Base-by-base conservation (phyloP, 2,888 invertebrate species). In the Melangyna quadrimaculata region DNA sequence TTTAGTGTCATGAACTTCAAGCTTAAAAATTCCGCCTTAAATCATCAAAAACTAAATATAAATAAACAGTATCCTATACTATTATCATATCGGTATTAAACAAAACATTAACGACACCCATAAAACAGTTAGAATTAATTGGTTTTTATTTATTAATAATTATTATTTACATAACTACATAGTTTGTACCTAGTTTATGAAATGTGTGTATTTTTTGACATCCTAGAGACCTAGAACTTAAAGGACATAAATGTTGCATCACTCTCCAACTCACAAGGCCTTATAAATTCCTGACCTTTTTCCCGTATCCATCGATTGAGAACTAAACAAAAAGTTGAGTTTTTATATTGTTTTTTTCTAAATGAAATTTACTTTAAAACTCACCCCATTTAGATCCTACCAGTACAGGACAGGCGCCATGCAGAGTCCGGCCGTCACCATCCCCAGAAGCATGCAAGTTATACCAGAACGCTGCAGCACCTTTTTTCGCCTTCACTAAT, bases 351-450 rank as follows among this genome's bases (percentile, higher is more conserved):
- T 8, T 29, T n/a, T 9, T 14, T 2, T 27, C 1, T 10, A 8
- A 8, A 7, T 24, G 0, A 17, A 9, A 4, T 14, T n/a, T 17
- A 3, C 1, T 55, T 19, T 2, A 14, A 12, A 27, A 74, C 93
- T 90, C 92, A 97, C 98, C 98, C 99, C 99, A 99, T 93, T 99
- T 99, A 22, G 97, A 96, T 48, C 99, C 99, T 2, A 96, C 95
- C 29, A 99, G 94, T 29, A 99, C 98, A 1, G 99, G 99, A 92
- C 99, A 99, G 71, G 98, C 98, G 3, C 98, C 98, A 92, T 99
- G 99, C 78, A 97, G 92, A 0, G 98, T 98, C 84, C 95, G 94
- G 87, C 94, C 93, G 93, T 99, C 97, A 0, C 98, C 98, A 88
- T 96, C 96, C 0, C 99, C 98, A 87, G 95, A 97, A 4, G 96